A percentile compares a stretch with the other conserved stretches of the same genome.
Conservation (phyloP, 2,113 vertebrate species). For the human (Homo sapiens) region DNA sequence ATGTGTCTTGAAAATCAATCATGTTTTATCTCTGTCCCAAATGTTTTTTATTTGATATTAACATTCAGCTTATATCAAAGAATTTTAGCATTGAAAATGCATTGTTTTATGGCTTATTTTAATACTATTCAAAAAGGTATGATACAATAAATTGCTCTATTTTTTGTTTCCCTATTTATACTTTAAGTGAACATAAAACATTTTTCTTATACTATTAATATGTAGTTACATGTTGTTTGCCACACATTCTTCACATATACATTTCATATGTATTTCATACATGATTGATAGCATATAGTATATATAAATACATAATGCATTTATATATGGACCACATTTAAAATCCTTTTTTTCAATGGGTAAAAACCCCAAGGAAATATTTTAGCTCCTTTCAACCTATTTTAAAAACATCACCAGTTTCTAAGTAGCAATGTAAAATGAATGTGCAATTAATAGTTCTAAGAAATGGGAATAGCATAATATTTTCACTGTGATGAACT, state of each 20-base stretch:
- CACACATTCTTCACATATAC: background rate
- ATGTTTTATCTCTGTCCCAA: background rate
- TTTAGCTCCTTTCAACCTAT: background rate
- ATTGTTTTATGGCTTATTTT: conserved; percentile 32
- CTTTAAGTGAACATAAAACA: background rate
- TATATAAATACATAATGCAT: background rate
- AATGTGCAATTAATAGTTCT: background rate
- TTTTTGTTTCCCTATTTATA: background rate
- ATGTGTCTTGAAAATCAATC: conserved; percentile 19
- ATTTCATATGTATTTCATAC: background rate
- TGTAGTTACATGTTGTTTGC: background rate
- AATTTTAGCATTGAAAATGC: background rate
- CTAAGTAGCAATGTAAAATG: background rate
- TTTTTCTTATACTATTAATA: background rate
- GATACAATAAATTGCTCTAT: background rate
- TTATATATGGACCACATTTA: background rate
- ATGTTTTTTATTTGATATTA: background rate
- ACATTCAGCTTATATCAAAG: conserved; percentile 19
- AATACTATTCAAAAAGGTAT: conserved; percentile 25
- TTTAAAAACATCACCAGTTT: background rate
- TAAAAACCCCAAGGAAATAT: background rate
- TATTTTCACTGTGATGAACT: background rate
- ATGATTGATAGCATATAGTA: background rate
- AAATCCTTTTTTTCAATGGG: background rate
- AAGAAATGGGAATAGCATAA: background rate